A percentile compares a stretch with the other conserved stretches of the same genome.
Conservation (phyloP, 2,888 invertebrate species). For the Microctonus brassicae region DNA sequence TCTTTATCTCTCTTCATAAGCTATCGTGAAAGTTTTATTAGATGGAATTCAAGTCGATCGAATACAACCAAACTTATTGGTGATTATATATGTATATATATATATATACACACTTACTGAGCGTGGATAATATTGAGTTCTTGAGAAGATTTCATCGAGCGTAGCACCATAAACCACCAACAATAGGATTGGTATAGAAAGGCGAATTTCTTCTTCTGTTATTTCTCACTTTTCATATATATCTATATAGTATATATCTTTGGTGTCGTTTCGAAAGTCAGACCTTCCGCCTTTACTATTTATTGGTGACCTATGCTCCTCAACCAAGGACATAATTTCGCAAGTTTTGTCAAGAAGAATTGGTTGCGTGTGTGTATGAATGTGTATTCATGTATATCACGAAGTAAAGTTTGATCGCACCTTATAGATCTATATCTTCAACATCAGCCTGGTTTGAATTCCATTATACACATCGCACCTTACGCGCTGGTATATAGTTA, state of each 20-base stretch:
- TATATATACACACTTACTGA: too few species aligned
- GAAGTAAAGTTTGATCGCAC: slow-evolving; percentile 35
- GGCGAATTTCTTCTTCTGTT: slow-evolving; percentile 5
- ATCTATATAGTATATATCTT: background rate
- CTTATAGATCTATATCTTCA: slow-evolving; percentile 22
- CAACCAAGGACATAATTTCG: slow-evolving; percentile 28
- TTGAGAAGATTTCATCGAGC: slow-evolving; percentile 13
- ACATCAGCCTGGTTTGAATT: slow-evolving; percentile 23
- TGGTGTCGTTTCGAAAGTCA: slow-evolving; percentile 13
- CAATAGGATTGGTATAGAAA: background rate
- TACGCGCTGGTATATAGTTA: background rate
- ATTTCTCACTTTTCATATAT: background rate
- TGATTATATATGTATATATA: too few species aligned
- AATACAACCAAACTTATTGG: slow-evolving; percentile 27
- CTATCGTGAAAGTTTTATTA: slow-evolving; percentile 23
- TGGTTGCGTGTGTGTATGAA: background rate
- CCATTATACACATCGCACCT: slow-evolving; percentile 28
- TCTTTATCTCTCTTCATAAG: background rate
- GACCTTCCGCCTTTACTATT: slow-evolving; percentile 5
- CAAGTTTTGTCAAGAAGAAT: slow-evolving; percentile 15
- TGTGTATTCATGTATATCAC: too few species aligned
- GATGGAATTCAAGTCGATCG: slow-evolving; percentile 20
- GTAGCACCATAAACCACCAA: slow-evolving; percentile 30
- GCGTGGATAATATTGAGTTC: slow-evolving; percentile 6
- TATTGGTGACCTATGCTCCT: slow-evolving; percentile 26